Conservation (phyloP, 1,140 invertebrate genomes). For the Polyergus mexicanus region DNA sequence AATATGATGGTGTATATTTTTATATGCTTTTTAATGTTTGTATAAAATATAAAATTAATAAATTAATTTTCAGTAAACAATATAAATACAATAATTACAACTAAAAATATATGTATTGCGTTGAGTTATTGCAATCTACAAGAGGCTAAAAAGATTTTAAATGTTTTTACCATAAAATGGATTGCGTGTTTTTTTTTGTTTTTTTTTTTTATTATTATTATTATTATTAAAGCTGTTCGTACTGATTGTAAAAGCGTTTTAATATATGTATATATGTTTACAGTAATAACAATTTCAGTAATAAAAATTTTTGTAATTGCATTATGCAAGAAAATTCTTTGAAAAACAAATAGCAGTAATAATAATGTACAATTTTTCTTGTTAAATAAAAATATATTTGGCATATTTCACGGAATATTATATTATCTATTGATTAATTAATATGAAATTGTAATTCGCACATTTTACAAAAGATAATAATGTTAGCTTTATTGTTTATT, state of each 20-base stretch:
- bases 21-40: background rate
- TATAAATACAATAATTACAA: no score
- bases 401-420: constrained; percentile 27
- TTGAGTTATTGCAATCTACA: background rate
- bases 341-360: constrained; percentile 34
- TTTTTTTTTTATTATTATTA: no score
- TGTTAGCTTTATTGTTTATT: constrained; percentile 37
- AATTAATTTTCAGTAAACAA: background rate
- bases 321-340: background rate
- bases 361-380: background rate
- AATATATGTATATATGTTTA: background rate
- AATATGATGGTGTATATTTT: background rate
- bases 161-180: background rate
- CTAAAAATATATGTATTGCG: background rate
- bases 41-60: background rate
- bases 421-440: constrained; percentile 28
- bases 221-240: background rate
- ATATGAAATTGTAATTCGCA: constrained; percentile 43
- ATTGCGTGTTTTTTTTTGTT: constrained; percentile 15
- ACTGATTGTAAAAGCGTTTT: background rate
- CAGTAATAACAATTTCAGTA: background rate
- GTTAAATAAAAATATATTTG: constrained; percentile 18
- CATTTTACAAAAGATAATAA: constrained; percentile 7
- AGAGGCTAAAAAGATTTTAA: background rate
- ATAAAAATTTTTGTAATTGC: constrained; percentile 16